Percentiles rank a stretch among this genome's conserved stretches.
Evolutionary conservation across 2,113 vertebrate species (phyloP).

Genomic region (Rhegmatorhina hoffmannsi): DNA sequence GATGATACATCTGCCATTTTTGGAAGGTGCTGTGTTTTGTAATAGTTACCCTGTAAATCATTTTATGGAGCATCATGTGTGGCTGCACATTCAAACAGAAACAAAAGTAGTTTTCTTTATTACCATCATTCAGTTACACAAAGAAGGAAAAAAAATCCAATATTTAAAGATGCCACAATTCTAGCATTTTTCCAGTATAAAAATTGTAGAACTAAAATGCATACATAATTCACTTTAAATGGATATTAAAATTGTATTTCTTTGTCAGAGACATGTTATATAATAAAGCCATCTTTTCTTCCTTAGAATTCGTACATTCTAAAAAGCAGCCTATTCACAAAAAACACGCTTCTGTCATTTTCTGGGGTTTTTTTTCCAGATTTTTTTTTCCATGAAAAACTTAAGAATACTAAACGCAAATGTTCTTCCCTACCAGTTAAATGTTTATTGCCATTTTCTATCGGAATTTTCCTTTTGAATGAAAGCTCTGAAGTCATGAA

Average conservation of each 20-base stretch:
- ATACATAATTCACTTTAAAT: background rate
- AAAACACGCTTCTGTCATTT: background rate
- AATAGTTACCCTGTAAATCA: background rate
- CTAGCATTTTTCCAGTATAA: background rate
- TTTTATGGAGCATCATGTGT: background rate
- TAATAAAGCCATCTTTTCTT: background rate
- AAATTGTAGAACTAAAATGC: background rate
- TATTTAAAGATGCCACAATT: background rate
- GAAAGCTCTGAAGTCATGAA: background rate
- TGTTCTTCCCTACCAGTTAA: background rate
- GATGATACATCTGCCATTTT: background rate
- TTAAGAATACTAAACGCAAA: background rate
- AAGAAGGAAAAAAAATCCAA: background rate
- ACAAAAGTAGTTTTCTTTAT: background rate
- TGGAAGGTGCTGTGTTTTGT: constrained; percentile 3
- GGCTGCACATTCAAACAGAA: background rate
- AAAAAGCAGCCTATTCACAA: background rate
- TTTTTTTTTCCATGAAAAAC: background rate
- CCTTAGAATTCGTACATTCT: background rate
- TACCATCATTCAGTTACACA: background rate
- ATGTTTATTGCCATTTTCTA: background rate
- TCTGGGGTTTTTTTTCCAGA: background rate
- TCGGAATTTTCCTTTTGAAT: background rate
- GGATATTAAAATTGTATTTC: background rate
- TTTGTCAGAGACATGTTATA: background rate